Percentiles rank a stretch among this genome's conserved stretches.
phyloP scores from a whole-genome alignment of 2,113 vertebrate species.

The Edolisoma coerulescens region DNA sequence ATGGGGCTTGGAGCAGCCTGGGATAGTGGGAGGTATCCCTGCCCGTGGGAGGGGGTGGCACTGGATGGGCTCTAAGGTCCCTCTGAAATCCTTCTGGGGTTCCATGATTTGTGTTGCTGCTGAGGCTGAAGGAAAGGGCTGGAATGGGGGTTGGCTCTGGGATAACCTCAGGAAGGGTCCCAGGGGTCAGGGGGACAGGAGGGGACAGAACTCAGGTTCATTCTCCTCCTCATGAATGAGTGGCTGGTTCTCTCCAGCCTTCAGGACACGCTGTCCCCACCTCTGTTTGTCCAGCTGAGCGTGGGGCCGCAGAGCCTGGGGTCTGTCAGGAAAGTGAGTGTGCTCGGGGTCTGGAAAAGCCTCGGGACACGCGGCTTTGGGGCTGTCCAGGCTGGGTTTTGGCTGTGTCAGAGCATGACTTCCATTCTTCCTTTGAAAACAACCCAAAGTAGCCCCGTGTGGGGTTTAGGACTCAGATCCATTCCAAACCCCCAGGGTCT shows the following conservation, averaged over 20 bases:
- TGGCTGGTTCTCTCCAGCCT: neutral
- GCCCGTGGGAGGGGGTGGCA: fast-evolving
- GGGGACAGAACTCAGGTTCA: neutral
- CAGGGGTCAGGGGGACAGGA: neutral
- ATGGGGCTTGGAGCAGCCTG: neutral
- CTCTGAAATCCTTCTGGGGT: neutral
- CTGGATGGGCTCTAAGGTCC: neutral
- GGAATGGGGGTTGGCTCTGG: fast-evolving
- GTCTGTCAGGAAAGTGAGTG: neutral
- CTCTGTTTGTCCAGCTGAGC: neutral
- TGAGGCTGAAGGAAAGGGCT: neutral
- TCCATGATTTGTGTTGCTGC: neutral
- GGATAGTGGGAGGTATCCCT: neutral
- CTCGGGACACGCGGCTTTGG: fast-evolving
- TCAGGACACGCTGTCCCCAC: neutral
- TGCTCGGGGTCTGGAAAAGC: neutral
- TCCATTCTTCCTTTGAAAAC: neutral
- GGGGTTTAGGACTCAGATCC: neutral
- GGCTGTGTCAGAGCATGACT: neutral
- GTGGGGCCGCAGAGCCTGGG: too few relatives aligned
- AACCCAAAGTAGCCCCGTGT: neutral
- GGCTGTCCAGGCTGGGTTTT: neutral
- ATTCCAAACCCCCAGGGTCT: neutral
- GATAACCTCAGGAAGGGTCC: neutral
- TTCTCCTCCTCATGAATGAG: neutral